A percentile compares a stretch with the other conserved stretches of the same genome.
Conservation (phyloP, 2,888 invertebrate genomes). For the Catocala fraxini region DNA sequence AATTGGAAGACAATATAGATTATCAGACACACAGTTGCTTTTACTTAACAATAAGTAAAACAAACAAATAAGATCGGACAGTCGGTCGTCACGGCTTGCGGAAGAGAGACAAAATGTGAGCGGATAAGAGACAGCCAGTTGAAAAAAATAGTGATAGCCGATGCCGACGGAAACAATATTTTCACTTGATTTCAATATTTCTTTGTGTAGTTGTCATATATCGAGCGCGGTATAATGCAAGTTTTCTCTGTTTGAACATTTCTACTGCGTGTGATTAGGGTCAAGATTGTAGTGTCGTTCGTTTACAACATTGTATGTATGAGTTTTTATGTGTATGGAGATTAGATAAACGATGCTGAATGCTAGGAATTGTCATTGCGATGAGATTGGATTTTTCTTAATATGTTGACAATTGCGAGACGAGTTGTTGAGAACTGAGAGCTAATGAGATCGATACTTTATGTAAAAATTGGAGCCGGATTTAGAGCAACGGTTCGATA, state of each 20-base stretch:
- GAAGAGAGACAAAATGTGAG: conserved; percentile 34
- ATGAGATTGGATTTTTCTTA: conserved; percentile 14
- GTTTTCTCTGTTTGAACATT: conserved; percentile 68
- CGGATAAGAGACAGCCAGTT: conserved; percentile 39
- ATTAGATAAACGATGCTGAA: conserved; percentile 40
- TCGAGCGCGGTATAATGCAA: conserved; percentile 50
- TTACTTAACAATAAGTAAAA: conserved; percentile 59
- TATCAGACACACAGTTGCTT: conserved; percentile 54
- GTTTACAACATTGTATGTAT: conserved; percentile 33
- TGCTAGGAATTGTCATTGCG: conserved; percentile 37
- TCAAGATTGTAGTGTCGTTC: conserved; percentile 55
- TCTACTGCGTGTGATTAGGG: conserved; percentile 72
- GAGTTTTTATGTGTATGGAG: conserved; percentile 40
- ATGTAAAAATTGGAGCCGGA: too few relatives aligned
- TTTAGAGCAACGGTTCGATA: too few relatives aligned
- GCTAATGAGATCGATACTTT: too few relatives aligned
- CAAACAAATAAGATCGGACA: conserved; percentile 55
- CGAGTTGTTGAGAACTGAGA: too few relatives aligned
- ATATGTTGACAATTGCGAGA: conserved; percentile 17
- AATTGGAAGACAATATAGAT: conserved; percentile 46
- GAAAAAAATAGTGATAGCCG: conserved; percentile 28
- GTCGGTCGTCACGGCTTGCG: conserved; percentile 45
- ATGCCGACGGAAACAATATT: conserved; percentile 53
- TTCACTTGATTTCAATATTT: conserved; percentile 64
- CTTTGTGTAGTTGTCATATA: conserved; percentile 49